A percentile compares a stretch with the other conserved stretches of the same genome.
Conservation (phyloP, 2,888 invertebrate genomes). For the Vesta saturnalis region DNA sequence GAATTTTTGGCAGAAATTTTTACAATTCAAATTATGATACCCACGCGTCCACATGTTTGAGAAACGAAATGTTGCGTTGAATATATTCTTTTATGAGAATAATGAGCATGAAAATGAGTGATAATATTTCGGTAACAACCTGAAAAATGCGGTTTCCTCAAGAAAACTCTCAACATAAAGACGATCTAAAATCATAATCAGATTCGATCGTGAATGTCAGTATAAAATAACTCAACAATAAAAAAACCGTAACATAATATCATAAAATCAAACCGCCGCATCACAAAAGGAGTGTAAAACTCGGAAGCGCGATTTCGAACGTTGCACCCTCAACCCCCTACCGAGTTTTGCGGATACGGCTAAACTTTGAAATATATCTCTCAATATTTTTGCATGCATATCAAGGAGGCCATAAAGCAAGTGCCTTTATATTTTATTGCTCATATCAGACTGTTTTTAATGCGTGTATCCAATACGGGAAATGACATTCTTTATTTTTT, state of each 20-base stretch:
- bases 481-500: conserved; percentile 51
- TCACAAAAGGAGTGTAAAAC: conserved; percentile 40
- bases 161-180: conserved; percentile 1
- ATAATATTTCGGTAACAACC: neutral
- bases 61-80: neutral
- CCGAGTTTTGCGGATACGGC: conserved; percentile 47
- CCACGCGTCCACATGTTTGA: too few species aligned
- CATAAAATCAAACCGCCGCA: conserved; percentile 46
- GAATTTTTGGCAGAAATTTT: too few species aligned
- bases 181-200: conserved; percentile 27
- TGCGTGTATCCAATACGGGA: conserved; percentile 59
- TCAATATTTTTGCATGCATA: conserved; percentile 59
- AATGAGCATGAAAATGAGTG: neutral
- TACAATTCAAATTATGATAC: too few species aligned
- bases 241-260: conserved; percentile 40
- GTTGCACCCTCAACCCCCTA: conserved; percentile 45
- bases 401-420: conserved; percentile 58
- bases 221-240: conserved; percentile 38
- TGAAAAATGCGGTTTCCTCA: neutral
- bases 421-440: conserved; percentile 59
- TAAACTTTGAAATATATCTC: conserved; percentile 57
- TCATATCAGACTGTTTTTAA: conserved; percentile 59
- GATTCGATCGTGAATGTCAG: conserved; percentile 31
- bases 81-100: neutral
- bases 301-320: conserved; percentile 40